phyloP scores from a whole-genome alignment of 2,113 vertebrate species.

The Callospermophilus lateralis region DNA sequence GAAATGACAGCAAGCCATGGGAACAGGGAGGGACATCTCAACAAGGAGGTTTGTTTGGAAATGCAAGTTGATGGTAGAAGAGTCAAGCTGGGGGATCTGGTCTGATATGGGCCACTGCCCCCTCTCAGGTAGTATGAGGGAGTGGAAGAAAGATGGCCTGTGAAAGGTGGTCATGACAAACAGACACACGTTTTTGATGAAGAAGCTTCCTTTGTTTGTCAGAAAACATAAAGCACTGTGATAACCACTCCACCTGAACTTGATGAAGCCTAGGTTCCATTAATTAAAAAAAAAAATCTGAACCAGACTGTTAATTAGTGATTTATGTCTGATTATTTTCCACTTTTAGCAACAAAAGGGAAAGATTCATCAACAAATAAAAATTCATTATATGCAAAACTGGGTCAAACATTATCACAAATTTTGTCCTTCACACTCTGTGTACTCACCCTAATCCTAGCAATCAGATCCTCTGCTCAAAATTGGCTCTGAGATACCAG shows the following conservation, averaged over 20 bases:
- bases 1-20: background rate
- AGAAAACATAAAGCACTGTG: background rate
- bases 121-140: background rate
- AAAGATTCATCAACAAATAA: constrained; percentile 79
- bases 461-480: background rate
- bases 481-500: background rate
- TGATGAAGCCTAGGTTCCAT: constrained; percentile 59
- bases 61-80: background rate
- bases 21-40: background rate
- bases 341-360: constrained; percentile 82
- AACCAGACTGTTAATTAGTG: constrained; percentile 77
- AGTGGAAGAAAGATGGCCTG: background rate
- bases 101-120: no score
- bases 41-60: background rate
- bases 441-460: background rate
- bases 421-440: constrained; percentile 71
- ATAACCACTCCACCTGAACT: constrained; percentile 16
- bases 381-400: constrained; percentile 81
- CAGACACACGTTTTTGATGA: background rate
- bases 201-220: constrained; percentile 12
- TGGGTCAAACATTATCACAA: constrained; percentile 67
- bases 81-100: accelerated
- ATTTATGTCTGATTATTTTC: constrained; percentile 83
- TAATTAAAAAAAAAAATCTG: constrained; percentile 69
- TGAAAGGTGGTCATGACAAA: background rate